A percentile compares a stretch with the other conserved stretches of the same genome.
Conservation (phyloP, 2,888 invertebrate genomes). For the Iselma pallidipennis region DNA sequence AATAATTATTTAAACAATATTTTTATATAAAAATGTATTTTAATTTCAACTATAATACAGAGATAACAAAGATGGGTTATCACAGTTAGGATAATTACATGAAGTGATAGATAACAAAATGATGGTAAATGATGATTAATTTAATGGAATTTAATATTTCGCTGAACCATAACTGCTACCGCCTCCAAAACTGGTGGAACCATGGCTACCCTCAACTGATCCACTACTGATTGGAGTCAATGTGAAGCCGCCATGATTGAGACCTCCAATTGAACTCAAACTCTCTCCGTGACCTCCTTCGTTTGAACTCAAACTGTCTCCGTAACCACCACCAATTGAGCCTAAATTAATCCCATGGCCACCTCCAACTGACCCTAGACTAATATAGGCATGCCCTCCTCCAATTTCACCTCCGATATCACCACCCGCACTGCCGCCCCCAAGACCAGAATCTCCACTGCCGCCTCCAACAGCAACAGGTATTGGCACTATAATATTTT, state of each 20-base stretch:
- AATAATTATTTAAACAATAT: not conserved
- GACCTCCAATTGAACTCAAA: slow-evolving; percentile 43
- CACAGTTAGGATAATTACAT: slow-evolving; percentile 8
- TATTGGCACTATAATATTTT: slow-evolving; percentile 60
- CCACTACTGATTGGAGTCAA: not conserved
- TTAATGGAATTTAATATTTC: slow-evolving; percentile 2
- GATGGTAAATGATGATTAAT: slow-evolving; percentile 2
- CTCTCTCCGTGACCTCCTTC: slow-evolving; percentile 55
- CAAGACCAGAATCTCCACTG: slow-evolving; percentile 31
- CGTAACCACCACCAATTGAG: slow-evolving; percentile 15
- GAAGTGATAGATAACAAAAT: slow-evolving; percentile 4
- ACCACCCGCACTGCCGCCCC: slow-evolving; percentile 26
- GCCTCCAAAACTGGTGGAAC: slow-evolving; percentile 33
- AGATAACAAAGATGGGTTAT: slow-evolving; percentile 15
- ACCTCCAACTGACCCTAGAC: slow-evolving; percentile 2
- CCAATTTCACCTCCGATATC: slow-evolving; percentile 23
- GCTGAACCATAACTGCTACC: slow-evolving; percentile 13
- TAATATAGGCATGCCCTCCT: slow-evolving; percentile 9
- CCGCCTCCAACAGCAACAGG: slow-evolving; percentile 50
- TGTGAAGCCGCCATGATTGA: slow-evolving; percentile 35
- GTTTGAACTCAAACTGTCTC: no score
- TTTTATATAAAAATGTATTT: slow-evolving; percentile 7
- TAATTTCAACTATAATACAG: not conserved
- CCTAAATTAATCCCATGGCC: slow-evolving; percentile 16
- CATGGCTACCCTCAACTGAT: not conserved